Percentiles rank a stretch among this genome's conserved stretches.
These are phyloP conservation scores for Melinopterus prodromus DNA, from an alignment of 2,888 invertebrate genomes.

Conservation along the genomic window DNA sequence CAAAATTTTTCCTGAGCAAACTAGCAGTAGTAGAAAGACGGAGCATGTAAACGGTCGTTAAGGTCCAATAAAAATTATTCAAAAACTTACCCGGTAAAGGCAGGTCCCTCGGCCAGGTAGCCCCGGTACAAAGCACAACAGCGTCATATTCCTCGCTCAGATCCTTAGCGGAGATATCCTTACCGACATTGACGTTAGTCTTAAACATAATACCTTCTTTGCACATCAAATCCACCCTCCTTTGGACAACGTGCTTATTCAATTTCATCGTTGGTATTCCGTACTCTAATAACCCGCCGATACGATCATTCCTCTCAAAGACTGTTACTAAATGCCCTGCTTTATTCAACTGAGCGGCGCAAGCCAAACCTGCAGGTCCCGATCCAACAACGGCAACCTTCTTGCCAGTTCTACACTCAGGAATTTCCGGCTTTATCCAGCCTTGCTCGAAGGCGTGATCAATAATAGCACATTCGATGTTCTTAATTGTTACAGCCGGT, in stretches of 20 bases:
- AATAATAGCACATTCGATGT: conserved; percentile 98
- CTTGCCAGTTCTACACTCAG: conserved; percentile 52
- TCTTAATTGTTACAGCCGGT: conserved; percentile 98
- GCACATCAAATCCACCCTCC: conserved; percentile 85
- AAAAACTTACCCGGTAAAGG: conserved; percentile 72
- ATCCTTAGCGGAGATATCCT: conserved; percentile 82
- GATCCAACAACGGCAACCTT: conserved; percentile 89
- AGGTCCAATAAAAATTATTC: too few relatives aligned
- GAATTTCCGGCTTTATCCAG: conserved; percentile 83
- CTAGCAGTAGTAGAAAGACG: too few relatives aligned
- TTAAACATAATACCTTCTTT: conserved; percentile 89
- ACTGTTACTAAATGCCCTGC: conserved; percentile 97
- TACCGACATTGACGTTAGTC: conserved; percentile 90
- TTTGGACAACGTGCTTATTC: conserved; percentile 90
- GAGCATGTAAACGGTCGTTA: too few relatives aligned
- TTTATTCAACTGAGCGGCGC: conserved; percentile 97
- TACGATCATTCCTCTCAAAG: conserved; percentile 94
- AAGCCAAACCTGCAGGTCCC: conserved; percentile 94
- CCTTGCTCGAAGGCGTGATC: conserved; percentile 97
- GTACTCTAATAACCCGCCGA: conserved; percentile 95
- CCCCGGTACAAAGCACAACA: conserved; percentile 89
- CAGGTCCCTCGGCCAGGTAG: conserved; percentile 96
- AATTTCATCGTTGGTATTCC: conserved; percentile 99
- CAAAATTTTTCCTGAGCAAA: too few relatives aligned
- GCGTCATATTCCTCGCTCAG: conserved; percentile 79